Evolutionary conservation across 2,888 invertebrate species (phyloP), one percentile per base, ranked within the genome.

Genomic region (Brachynemurus nebulosus): DNA sequence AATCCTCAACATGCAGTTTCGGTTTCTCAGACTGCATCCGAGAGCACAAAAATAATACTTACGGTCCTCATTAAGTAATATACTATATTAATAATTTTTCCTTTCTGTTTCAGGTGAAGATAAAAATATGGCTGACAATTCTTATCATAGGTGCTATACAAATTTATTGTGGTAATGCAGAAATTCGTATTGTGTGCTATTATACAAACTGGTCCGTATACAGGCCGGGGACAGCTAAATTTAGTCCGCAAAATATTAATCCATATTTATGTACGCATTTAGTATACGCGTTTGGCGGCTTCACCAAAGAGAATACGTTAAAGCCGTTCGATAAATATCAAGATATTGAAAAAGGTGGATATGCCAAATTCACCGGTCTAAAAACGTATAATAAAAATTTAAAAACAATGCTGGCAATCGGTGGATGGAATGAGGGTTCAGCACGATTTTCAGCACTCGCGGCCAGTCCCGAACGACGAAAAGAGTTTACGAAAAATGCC

Each of bases 131-230:
- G 30, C 30, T 30, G 5, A 7, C 30, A n/a, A 12, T 30, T 12
- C 14, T 30, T 30, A 30, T 30, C 14, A 30, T 30, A 12, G 30
- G 30, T 30, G 30, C 30, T 30, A 8, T 30, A 12, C 30, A 30
- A 30, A 30, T 14, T 12, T 30, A 30, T 62, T 18, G 56, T 70
- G 70, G 59, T 52, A 55, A 62, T 36, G 66, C 65, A 48, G 81
- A 85, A 61, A 76, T 78, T 45, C 78, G 83, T 53, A 80, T 91
- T 55, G 89, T 91, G 44, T 91, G 90, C 59, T 91, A 91, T 66
- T 90, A 90, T 70, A 90, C 90, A 36, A 90, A 90, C 66, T 91
- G 91, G 91, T 89, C 89, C 51, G 86, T 90, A 34, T 90, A 90
- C 65, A 72, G 90, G 49, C 90, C 89, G 2, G 90, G 90, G 42